These are phyloP conservation scores for Nasonovia ribisnigri DNA, from an alignment of 2,888 invertebrate genomes.

Conservation along the genomic window DNA sequence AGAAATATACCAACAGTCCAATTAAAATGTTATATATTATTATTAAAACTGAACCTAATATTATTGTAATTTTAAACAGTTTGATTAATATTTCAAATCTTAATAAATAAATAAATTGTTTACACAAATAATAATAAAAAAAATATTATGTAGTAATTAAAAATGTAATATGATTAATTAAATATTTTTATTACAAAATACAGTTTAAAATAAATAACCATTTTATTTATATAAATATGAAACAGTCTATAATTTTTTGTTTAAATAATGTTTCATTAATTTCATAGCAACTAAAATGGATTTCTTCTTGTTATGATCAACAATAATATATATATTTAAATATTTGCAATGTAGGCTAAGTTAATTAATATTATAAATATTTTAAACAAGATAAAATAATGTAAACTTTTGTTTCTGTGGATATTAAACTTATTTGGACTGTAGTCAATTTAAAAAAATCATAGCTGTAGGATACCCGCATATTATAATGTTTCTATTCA, in stretches of 20 bases:
- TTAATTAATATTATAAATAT: neutral
- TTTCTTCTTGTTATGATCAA: neutral
- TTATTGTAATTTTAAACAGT: neutral
- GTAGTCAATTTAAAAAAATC: neutral
- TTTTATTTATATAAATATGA: neutral
- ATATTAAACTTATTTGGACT: neutral
- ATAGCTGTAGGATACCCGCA: neutral
- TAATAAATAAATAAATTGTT: neutral
- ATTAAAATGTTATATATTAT: neutral
- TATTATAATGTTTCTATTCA: neutral
- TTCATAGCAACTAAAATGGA: neutral
- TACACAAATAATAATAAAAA: neutral
- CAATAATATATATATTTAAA: neutral
- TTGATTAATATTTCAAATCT: neutral
- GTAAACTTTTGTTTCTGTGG: neutral
- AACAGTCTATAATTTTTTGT: neutral
- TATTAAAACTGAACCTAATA: neutral
- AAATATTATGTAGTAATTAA: neutral
- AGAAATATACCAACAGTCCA: too few species aligned
- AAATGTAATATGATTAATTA: neutral
- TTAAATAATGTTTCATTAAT: neutral
- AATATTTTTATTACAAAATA: neutral
- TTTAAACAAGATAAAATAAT: neutral
- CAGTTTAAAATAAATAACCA: neutral
- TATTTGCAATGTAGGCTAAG: neutral